phyloP scores from a whole-genome alignment of 2,888 invertebrate species.

The Congeria kusceri region DNA sequence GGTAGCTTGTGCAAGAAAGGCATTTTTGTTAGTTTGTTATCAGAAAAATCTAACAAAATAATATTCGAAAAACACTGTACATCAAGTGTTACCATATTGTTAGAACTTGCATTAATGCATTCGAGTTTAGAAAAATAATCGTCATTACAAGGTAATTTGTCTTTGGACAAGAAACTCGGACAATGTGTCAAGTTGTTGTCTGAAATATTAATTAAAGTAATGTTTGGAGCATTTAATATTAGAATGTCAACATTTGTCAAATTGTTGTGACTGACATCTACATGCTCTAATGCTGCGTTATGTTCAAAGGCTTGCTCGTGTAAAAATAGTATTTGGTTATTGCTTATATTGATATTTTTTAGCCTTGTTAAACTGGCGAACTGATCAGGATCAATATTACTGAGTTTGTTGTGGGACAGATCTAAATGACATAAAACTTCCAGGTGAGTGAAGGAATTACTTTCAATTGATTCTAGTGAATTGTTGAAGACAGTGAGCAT shows the following conservation, averaged over 20 bases:
- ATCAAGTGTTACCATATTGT: no score
- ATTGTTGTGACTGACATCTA: slow-evolving; percentile 7
- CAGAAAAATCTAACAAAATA: no score
- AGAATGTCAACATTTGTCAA: not conserved
- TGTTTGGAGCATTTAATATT: not conserved
- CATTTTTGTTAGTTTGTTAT: no score
- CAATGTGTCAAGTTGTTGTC: no score
- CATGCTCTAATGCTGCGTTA: slow-evolving; percentile 4
- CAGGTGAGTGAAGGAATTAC: not conserved
- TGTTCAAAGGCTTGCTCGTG: slow-evolving; percentile 2
- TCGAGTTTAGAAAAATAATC: no score
- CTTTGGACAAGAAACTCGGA: no score
- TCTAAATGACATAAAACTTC: not conserved
- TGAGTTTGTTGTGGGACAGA: slow-evolving; percentile 6
- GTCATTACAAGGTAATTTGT: no score
- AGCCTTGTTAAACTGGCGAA: slow-evolving; percentile 18
- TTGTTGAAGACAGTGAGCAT: not conserved
- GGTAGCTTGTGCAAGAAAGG: no score
- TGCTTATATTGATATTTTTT: slow-evolving; percentile 8
- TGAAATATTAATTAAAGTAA: no score
- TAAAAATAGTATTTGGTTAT: slow-evolving; percentile 5
- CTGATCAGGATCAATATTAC: not conserved
- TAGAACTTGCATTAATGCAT: no score
- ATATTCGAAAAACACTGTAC: no score
- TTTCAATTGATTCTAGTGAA: slow-evolving; percentile 6